phyloP scores from a whole-genome alignment of 1,140 invertebrate species.

The Lepeophtheirus salmonis region DNA sequence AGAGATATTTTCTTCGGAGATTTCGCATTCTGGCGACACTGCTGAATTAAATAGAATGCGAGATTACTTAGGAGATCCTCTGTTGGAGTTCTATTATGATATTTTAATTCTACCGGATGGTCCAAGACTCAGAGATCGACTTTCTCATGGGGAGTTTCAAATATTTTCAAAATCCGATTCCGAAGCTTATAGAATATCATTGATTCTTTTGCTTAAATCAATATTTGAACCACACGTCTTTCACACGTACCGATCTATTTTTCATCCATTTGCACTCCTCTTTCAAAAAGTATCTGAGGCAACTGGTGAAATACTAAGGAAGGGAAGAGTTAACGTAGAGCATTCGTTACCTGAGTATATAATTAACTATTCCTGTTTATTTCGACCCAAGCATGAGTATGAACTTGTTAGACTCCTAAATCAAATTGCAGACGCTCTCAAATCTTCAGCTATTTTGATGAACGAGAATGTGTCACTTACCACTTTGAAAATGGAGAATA shows the following conservation, averaged over 20 bases:
- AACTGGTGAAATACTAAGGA: background rate
- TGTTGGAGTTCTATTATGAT: background rate
- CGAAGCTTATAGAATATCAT: background rate
- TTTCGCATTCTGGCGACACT: background rate
- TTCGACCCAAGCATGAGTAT: background rate
- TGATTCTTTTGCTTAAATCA: background rate
- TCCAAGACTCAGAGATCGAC: background rate
- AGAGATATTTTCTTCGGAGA: background rate
- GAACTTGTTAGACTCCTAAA: background rate
- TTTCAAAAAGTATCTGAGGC: background rate
- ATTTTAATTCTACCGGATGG: conserved; percentile 5
- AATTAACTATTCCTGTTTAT: background rate
- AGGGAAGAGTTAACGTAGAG: background rate
- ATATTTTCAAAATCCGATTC: background rate
- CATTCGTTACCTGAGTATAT: background rate
- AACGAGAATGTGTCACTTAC: background rate
- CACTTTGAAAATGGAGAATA: background rate
- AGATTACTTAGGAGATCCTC: background rate
- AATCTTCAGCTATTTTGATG: background rate
- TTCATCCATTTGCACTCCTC: background rate
- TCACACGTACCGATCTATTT: background rate
- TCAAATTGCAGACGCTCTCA: background rate
- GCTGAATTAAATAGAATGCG: background rate
- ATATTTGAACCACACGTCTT: background rate
- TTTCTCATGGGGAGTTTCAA: conserved; percentile 1